Evolutionary conservation across 1,140 invertebrate species (phyloP), one percentile per base, ranked within the genome.

Genomic region (Papilio helenus): DNA sequence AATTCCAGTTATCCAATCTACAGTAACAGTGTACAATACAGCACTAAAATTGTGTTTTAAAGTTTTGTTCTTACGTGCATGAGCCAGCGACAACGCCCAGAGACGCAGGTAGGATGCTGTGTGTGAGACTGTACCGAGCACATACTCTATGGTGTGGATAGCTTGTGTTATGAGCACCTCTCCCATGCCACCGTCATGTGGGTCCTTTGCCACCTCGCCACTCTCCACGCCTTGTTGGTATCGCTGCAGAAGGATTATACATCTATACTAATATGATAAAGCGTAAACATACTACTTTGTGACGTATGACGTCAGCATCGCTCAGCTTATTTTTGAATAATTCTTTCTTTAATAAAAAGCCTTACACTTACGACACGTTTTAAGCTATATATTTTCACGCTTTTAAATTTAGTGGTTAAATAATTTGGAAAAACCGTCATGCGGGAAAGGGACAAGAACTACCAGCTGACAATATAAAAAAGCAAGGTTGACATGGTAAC

Each of bases 71-170:
- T 97, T 96, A 99, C 98, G 98, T 44, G 99, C 98, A 95, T 99
- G 99, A 82, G 99, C 99, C 71, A 99, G 95, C 42, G 98, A 99
- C 39, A 99, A 95, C 34, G 99, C 99, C 99, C 99, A 99, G 18
- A 99, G 96, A 84, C 99, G 98, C 9, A 99, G 95, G 94, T 99
- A 99, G 0, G 99, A 99, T 3, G 99, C 99, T 1, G 99, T 99
- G 88, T 99, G 99, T 0, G 99, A 99, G 0, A 99, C 97, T 61
- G 98, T 99, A 18, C 99, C 99, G 61, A 99, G 95, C 68, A 99
- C 98, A 89, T 99, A 99, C 94, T 99, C 99, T 85, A 99, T 99
- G 0, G 99, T 99, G 91, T 99, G 99, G 85, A 99, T 99, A n/a
- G 97, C 97, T 88, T 98, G 99, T 87, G 99, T 98, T 87, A 99